Conservation (phyloP, 2,113 vertebrate species). For the Mustela lutreola region DNA sequence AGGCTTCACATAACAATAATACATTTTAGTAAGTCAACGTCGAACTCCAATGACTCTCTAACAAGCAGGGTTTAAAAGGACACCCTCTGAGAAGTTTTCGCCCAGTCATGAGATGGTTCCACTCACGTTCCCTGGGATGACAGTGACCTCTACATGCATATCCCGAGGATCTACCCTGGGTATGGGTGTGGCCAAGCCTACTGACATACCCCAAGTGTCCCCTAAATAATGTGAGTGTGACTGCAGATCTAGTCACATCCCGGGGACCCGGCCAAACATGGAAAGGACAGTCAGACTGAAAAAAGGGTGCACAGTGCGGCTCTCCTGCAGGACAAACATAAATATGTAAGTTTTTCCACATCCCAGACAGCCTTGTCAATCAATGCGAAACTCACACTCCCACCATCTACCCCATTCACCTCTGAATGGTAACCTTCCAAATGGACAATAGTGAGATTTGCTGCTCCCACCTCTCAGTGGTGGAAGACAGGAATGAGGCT, state of each 20-base stretch:
- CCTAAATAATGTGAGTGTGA: neutral
- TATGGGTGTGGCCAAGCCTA: neutral
- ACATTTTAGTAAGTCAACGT: neutral
- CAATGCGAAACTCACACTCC: neutral
- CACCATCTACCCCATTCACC: neutral
- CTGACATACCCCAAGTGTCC: neutral
- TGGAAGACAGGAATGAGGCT: neutral
- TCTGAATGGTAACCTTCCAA: neutral
- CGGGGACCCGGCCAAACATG: neutral
- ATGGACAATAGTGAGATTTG: neutral
- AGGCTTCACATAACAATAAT: neutral
- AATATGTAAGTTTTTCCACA: neutral
- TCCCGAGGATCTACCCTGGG: no score
- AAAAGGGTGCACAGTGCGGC: neutral
- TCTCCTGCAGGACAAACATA: neutral
- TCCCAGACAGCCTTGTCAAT: neutral
- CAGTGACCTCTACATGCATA: neutral
- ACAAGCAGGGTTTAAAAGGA: neutral
- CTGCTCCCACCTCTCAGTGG: neutral
- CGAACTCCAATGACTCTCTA: neutral
- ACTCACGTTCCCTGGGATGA: neutral
- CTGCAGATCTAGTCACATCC: neutral
- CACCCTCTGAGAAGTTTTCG: neutral
- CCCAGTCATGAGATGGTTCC: neutral
- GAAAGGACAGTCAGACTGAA: neutral